phyloP scores from a whole-genome alignment of 2,888 invertebrate species.

The Crematogaster levior region DNA sequence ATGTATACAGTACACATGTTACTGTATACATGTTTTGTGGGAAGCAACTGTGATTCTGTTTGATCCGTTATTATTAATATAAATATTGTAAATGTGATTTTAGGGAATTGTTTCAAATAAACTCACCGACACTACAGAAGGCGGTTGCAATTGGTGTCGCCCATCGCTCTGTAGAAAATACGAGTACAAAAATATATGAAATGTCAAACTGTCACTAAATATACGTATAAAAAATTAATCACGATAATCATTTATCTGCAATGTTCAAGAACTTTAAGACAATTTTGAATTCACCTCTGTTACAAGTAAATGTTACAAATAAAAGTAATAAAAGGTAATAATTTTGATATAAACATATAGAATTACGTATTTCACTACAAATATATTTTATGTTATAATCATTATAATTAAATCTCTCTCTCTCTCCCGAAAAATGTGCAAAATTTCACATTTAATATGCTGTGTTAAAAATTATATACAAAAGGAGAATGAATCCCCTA shows the following conservation, averaged over 20 bases:
- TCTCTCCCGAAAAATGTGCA: background rate
- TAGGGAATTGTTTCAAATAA: background rate
- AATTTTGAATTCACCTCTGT: too few relatives aligned
- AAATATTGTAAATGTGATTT: background rate
- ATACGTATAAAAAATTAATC: background rate
- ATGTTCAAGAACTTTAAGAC: background rate
- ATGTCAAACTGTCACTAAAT: background rate
- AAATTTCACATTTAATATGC: background rate
- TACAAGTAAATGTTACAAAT: too few relatives aligned
- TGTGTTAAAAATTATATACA: background rate
- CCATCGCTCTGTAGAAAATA: background rate
- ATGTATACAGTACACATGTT: too few relatives aligned
- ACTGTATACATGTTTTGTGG: too few relatives aligned
- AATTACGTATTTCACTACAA: too few relatives aligned
- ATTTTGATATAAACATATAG: too few relatives aligned
- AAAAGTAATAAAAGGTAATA: too few relatives aligned
- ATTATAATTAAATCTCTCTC: constrained; percentile 7
- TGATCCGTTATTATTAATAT: too few relatives aligned
- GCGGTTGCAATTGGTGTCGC: background rate
- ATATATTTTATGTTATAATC: background rate
- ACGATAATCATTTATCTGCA: background rate
- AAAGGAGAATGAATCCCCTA: background rate
- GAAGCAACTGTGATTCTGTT: too few relatives aligned
- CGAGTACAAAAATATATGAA: background rate
- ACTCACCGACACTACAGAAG: background rate